Base-by-base conservation (phyloP, 2,113 vertebrate species). In the Charadrius vociferus region DNA sequence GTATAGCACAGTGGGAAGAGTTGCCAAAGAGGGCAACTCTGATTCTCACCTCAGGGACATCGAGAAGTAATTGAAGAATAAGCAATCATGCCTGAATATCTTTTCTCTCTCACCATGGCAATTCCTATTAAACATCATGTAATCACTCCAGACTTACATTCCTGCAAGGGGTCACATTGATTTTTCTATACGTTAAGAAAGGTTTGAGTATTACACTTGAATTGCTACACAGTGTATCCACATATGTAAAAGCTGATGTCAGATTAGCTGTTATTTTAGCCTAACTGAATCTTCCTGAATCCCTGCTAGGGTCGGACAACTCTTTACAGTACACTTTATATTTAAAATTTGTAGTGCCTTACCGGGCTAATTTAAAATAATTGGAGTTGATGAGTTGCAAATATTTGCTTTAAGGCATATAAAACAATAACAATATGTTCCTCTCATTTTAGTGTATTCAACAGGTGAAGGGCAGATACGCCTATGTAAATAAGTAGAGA, bases 131-230 rank as follows among this genome's bases (percentile, higher is more conserved):
- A 95, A 59, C 50, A 41, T 93, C 45, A 70, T 30, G 61, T 90
- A 88, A 70, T 81, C 41, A 37, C 68, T 93, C 68, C 83, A 81
- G 63, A 86, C 66, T 84, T 93, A 50, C 7, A 36, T 58, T 84
- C 61, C 78, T 82, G 56, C 70, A 85, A 75, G 70, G 56, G 43
- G 34, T 95, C 66, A 90, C 70, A 79, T 65, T 93, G 78, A 82
- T 95, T 90, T 97, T 94, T 93, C 73, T 68, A 1, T 80, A 80
- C 39, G 52, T 93, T 96, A 72, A 82, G 91, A 68, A 88, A 81
- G 56, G 41, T 87, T 87, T 78, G 77, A 87, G 55, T 80, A 65
- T 83, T 77, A 27, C 41, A 81, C 68, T 93, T 78, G 67, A 84
- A 59, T 94, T 86, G 56, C 78, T 87, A n/a, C 66, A 59, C n/a